phyloP scores from a whole-genome alignment of 2,797 vertebrate genomes.

The Pangasius krempfi region DNA sequence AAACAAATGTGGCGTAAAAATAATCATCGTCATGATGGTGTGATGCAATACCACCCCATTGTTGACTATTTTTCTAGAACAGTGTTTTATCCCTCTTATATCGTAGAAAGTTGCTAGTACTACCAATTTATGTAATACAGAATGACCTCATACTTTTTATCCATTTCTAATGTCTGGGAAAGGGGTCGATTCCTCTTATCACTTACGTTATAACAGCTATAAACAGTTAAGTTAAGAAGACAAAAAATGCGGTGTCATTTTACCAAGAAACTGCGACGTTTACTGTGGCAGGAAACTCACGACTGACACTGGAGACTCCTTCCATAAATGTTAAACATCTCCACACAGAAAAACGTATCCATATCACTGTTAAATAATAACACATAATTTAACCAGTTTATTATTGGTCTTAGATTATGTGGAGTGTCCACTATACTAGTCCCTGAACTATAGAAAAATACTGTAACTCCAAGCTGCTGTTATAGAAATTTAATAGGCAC shows the following conservation, averaged over 20 bases:
- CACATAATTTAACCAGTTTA: not conserved
- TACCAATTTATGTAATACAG: not conserved
- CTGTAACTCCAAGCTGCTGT: not conserved
- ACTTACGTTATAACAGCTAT: not conserved
- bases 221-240: not conserved
- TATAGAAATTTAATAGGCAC: not conserved
- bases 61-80: not conserved
- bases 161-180: not conserved
- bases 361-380: not conserved
- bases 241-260: not conserved
- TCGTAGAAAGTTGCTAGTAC: not conserved
- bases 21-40: not conserved
- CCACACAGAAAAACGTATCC: not conserved
- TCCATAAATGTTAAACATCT: not conserved
- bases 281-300: not conserved
- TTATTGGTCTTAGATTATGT: not conserved
- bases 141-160: not conserved
- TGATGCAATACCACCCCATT: not conserved
- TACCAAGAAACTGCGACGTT: not conserved
- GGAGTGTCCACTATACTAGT: not conserved
- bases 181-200: not conserved
- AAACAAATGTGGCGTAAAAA: not conserved
- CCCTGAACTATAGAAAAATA: not conserved
- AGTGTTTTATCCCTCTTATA: not conserved
- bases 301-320: not conserved